These are phyloP conservation scores for Eulacestoma nigropectus DNA, from an alignment of 2,113 vertebrate genomes.

Conservation along the genomic window DNA sequence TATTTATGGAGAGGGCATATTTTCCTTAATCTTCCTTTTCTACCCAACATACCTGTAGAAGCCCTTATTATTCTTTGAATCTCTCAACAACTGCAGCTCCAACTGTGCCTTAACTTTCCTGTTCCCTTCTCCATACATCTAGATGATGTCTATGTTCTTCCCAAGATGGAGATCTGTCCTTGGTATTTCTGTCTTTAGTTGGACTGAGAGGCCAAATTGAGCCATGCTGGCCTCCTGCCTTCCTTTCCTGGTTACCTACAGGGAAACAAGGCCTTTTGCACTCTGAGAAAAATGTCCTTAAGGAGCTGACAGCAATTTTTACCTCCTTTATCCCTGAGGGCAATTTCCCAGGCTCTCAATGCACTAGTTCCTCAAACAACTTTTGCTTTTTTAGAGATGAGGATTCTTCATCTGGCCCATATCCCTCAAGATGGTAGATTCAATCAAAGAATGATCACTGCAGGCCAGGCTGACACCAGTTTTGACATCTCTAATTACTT, in stretches of 20 bases:
- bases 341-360: neutral
- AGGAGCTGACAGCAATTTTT: neutral
- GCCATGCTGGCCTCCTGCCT: neutral
- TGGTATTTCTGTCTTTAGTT: neutral
- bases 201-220: neutral
- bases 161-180: neutral
- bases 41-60: neutral
- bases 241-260: neutral
- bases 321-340: neutral
- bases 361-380: neutral
- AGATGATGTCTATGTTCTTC: neutral
- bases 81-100: accelerated
- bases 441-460: neutral
- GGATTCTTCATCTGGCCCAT: neutral
- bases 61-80: neutral
- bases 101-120: neutral
- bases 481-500: neutral
- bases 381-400: neutral
- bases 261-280: neutral
- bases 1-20: neutral
- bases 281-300: neutral
- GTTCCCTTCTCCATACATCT: neutral
- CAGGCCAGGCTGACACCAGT: neutral
- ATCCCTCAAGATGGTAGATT: neutral
- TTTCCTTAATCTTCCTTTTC: neutral